Evolutionary conservation across 2,888 invertebrate species (phyloP), one percentile per base, ranked within the genome.

Genomic region (Drosophila melanosoma): DNA sequence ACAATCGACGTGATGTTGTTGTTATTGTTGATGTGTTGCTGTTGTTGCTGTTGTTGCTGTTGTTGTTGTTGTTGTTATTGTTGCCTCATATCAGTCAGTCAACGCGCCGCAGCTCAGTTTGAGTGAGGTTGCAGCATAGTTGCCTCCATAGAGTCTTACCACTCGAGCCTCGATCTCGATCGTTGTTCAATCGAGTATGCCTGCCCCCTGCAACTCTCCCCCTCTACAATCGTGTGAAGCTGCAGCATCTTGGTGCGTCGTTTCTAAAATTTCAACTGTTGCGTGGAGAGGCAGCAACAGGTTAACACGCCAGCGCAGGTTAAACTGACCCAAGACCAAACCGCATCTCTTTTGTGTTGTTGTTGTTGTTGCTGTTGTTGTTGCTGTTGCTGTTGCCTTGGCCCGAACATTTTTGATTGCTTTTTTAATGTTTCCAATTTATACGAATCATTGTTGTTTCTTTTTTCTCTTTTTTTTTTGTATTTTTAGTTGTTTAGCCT

Each of bases 381-480:
- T n/a, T 48, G 48, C 8, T 58, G 62, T 76, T 76, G 65, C 40
- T 79, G 74, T 73, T 83, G 84, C 76, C 89, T 83, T 88, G 86
- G 88, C 80, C 78, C 81, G 82, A 87, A 87, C 88, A 88, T 87
- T 89, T 87, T 86, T 87, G 90, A 85, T 85, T 85, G 85, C 85
- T 85, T 85, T 85, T 85, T 85, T 85, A 85, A 85, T 85, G 85
- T 89, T 87, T 86, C 87, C 88, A 89, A 87, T 89, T 89, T 87
- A 89, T 89, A 86, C 88, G 90, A 87, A 87, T 87, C 87, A 87
- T 89, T 87, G 86, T 88, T 89, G 83, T 76, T 87, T 79, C 82
- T 80, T 75, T 78, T 67, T 65, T 69, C 48, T 54, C 20, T 23
- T 15, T 51, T 35, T 23, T 35, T 57, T 54, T 20, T 32, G 40